These are phyloP conservation scores for Drosophila mayri DNA, from an alignment of 1,140 invertebrate species.

Conservation along the genomic window DNA sequence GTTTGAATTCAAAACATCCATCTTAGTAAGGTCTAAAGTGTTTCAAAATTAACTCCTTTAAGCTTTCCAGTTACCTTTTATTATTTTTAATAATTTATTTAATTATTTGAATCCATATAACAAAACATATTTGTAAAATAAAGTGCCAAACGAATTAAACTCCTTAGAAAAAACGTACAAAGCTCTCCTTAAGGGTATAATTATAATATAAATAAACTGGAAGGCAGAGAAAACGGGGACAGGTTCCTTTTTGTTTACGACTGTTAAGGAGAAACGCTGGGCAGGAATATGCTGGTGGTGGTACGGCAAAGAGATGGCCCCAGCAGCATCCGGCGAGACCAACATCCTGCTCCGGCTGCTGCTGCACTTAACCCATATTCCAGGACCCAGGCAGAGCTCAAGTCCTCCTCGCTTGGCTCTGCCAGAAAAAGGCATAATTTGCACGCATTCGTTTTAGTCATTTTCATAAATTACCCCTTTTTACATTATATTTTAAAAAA, in stretches of 20 bases:
- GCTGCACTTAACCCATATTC: conserved; percentile 79
- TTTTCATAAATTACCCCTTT: conserved; percentile 77
- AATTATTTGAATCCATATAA: background rate
- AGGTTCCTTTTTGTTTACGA: conserved; percentile 74
- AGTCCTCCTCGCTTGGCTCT: conserved; percentile 2
- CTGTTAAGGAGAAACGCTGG: conserved; percentile 45
- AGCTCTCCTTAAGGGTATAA: conserved; percentile 4
- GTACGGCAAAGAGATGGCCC: conserved; percentile 19
- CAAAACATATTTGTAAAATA: too few species aligned
- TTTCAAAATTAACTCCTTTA: background rate
- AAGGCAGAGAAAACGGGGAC: conserved; percentile 33
- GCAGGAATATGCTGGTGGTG: conserved; percentile 26
- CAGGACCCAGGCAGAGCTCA: conserved; percentile 6
- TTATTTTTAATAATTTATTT: background rate
- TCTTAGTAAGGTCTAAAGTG: background rate
- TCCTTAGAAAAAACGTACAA: background rate
- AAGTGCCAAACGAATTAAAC: background rate
- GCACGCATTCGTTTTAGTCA: conserved; percentile 80
- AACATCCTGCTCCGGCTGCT: conserved; percentile 50
- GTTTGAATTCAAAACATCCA: background rate
- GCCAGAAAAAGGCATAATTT: conserved; percentile 69
- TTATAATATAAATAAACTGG: conserved; percentile 42
- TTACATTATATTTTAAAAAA: conserved; percentile 11
- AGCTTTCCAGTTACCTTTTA: background rate
- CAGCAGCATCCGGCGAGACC: conserved; percentile 51